Conservation (phyloP, 2,888 invertebrate genomes). For the Cloeon dipterum region DNA sequence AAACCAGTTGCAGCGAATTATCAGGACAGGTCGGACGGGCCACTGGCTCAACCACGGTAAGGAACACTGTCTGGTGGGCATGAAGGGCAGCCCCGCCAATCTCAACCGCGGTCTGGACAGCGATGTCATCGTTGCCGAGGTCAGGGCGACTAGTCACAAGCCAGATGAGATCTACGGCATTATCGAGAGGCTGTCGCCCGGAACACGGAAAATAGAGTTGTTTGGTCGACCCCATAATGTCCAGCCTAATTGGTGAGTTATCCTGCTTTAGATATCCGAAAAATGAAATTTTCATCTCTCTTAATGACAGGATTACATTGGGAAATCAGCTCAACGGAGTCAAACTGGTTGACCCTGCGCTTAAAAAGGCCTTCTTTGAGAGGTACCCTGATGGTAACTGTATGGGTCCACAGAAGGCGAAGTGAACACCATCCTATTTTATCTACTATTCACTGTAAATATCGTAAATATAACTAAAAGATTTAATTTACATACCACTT, state of each 20-base stretch:
- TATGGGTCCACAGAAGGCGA: conserved; percentile 21
- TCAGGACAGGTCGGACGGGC: conserved; percentile 87
- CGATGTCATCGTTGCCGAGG: conserved; percentile 96
- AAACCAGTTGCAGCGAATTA: conserved; percentile 90
- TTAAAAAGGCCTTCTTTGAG: conserved; percentile 72
- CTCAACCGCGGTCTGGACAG: conserved; percentile 86
- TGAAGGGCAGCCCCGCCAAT: conserved; percentile 83
- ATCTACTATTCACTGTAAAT: too few relatives aligned
- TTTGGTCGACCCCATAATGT: conserved; percentile 95
- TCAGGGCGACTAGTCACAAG: conserved; percentile 91
- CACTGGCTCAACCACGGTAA: conserved; percentile 99
- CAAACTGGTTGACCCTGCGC: conserved; percentile 70
- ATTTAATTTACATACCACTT: too few relatives aligned
- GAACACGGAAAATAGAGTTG: conserved; percentile 88
- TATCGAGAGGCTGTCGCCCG: conserved; percentile 87
- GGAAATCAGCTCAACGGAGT: conserved; percentile 96
- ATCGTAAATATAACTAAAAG: too few relatives aligned
- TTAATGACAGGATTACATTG: conserved; percentile 45
- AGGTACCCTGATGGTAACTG: conserved; percentile 79
- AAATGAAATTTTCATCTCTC: neutral
- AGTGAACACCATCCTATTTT: too few relatives aligned
- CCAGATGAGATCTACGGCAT: conserved; percentile 98
- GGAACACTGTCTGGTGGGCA: conserved; percentile 90
- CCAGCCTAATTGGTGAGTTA: conserved; percentile 75
- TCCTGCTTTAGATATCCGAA: neutral